These are phyloP conservation scores for Chelonus formosanus DNA, from an alignment of 2,888 invertebrate species.

Conservation along the genomic window DNA sequence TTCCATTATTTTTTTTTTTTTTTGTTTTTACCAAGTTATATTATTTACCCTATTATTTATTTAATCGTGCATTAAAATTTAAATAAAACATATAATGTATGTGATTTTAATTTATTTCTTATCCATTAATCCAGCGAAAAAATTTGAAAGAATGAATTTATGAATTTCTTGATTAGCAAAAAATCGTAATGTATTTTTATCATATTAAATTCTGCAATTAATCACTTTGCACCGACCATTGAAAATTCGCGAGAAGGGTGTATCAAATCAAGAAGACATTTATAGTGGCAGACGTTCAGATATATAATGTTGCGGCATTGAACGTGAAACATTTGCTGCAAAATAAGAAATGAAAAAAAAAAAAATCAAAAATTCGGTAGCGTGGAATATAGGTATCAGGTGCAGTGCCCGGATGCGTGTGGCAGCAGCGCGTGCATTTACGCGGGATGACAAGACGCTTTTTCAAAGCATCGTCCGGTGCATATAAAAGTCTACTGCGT, in stretches of 20 bases:
- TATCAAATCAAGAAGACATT: conserved; percentile 31
- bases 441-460: conserved; percentile 62
- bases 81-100: too few species aligned
- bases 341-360: background rate
- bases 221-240: conserved; percentile 32
- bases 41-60: too few species aligned
- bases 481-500: conserved; percentile 14
- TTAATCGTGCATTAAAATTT: too few species aligned
- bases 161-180: background rate
- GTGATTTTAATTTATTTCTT: background rate
- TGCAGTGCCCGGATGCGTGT: conserved; percentile 26
- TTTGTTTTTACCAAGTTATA: background rate
- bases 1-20: background rate
- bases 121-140: background rate
- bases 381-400: conserved; percentile 8
- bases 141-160: conserved; percentile 16
- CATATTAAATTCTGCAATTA: conserved; percentile 29
- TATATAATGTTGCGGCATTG: background rate
- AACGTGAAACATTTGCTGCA: too few species aligned
- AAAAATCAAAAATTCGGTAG: conserved; percentile 25
- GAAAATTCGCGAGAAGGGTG: conserved; percentile 32
- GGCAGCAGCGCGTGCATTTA: conserved; percentile 51
- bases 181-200: conserved; percentile 4
- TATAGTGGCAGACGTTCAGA: background rate
- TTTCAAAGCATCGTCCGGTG: conserved; percentile 40